Evolutionary conservation across 2,113 vertebrate species (phyloP).

Genomic region (Dicrurus megarhynchus): DNA sequence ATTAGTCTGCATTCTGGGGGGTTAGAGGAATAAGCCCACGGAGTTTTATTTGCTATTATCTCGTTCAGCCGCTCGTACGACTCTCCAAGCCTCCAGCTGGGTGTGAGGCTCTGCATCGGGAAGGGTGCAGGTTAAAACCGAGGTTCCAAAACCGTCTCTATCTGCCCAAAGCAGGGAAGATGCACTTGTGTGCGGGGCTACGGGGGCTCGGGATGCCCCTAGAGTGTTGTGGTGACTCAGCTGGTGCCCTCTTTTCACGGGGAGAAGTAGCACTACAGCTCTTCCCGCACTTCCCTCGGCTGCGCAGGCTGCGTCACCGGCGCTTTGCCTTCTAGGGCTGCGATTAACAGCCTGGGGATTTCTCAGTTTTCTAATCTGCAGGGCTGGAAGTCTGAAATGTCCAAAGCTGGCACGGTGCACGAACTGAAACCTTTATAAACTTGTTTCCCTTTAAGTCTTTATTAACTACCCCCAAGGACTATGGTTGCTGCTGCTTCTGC

Average conservation of each 20-base stretch:
- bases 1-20: not conserved
- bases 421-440: slow-evolving; percentile 40
- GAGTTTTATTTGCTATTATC: not conserved
- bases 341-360: not conserved
- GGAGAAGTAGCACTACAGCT: not conserved
- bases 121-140: not conserved
- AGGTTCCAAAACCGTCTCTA: not conserved
- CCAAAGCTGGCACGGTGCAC: not conserved
- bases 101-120: not conserved
- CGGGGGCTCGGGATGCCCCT: fast-evolving
- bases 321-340: not conserved
- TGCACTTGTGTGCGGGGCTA: fast-evolving
- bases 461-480: slow-evolving; percentile 73
- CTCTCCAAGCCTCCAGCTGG: too few relatives aligned
- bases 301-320: fast-evolving
- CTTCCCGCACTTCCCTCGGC: not conserved
- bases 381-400: not conserved
- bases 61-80: not conserved
- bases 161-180: not conserved
- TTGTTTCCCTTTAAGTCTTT: slow-evolving; percentile 69
- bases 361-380: not conserved
- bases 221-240: too few relatives aligned
- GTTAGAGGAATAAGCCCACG: not conserved
- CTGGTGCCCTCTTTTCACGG: not conserved
- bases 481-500: slow-evolving; percentile 60